Evolutionary conservation across 1,140 invertebrate species (phyloP).

Genomic region (Eubasilissa regina): DNA sequence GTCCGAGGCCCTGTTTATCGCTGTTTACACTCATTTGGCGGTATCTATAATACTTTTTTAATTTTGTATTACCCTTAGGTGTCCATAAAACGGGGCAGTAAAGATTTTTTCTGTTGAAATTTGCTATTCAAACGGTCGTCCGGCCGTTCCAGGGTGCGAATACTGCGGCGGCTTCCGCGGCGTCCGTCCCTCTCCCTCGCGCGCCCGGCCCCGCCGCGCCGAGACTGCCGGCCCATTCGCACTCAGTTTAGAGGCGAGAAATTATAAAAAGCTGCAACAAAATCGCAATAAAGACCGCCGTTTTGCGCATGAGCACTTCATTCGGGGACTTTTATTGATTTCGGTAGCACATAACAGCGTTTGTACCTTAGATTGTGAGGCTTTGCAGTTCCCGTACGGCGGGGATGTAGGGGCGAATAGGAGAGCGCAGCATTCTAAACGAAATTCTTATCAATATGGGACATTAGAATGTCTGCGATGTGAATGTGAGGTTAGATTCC

Average conservation of each 20-base stretch:
- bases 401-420: slow-evolving; percentile 67
- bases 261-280: slow-evolving; percentile 63
- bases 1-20: slow-evolving; percentile 49
- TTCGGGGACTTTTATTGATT: slow-evolving; percentile 78
- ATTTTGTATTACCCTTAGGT: slow-evolving; percentile 61
- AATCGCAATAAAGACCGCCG: slow-evolving; percentile 70
- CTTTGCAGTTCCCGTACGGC: slow-evolving; percentile 38
- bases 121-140: slow-evolving; percentile 58
- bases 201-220: background rate
- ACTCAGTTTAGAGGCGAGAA: slow-evolving; percentile 51
- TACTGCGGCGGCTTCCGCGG: slow-evolving; percentile 45
- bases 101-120: slow-evolving; percentile 60
- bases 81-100: slow-evolving; percentile 58
- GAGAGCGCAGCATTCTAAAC: slow-evolving; percentile 66
- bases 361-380: slow-evolving; percentile 62
- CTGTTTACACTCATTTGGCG: slow-evolving; percentile 59
- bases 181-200: slow-evolving; percentile 30
- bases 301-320: slow-evolving; percentile 73
- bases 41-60: slow-evolving; percentile 61
- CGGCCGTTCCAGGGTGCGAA: slow-evolving; percentile 33
- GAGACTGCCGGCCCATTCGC: slow-evolving; percentile 46
- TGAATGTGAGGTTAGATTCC: slow-evolving; percentile 60
- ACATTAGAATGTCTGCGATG: slow-evolving; percentile 60
- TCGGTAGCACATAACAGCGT: slow-evolving; percentile 76
- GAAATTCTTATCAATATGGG: slow-evolving; percentile 60